Base-by-base conservation (phyloP, 1,140 invertebrate species). In the Galendromus occidentalis region DNA sequence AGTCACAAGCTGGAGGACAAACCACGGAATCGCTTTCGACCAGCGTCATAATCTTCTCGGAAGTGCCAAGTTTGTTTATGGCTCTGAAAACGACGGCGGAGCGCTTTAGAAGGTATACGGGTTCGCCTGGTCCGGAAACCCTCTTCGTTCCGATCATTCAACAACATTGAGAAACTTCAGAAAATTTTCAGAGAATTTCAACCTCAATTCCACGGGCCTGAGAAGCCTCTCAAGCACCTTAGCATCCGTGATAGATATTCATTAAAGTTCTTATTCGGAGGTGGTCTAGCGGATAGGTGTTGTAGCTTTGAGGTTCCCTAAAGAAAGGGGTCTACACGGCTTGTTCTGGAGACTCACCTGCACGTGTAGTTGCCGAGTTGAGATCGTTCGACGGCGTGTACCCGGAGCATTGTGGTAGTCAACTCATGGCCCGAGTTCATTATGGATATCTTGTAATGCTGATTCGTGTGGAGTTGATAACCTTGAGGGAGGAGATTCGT, bases 351-450 rank as follows among this genome's bases (percentile, higher is more conserved):
- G 45, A 47, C 45, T 22, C 33, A 59, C 51, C 83, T 85, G 76
- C 90, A 94, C 0, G 83, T 80, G 76, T 91, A 94, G 65, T 83
- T 77, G 0, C 89, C 88, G 72, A 86, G 93, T 72, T 92, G 89
- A 44, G 84, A 79, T 73, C 91, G 92, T 75, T 93, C 89, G 64
- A 92, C 87, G 0, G 87, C 91, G 63, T 91, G 87, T 0, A 92
- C 84, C 65, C 88, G 80, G 44, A 93, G 76, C 0, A 87, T 92
- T 0, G 88, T 88, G 71, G 91, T 87, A 0, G 87, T 89, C 71
- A 87, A 90, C 72, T 91, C 87, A 72, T 92, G 88, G 2, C 86
- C 85, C 1, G 86, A 88, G 17, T 87, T 86, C 73, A 90, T 91
- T 73, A 90, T 86, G 0, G 88, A 90, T 70, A 92, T 86, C 14